Base-by-base conservation (phyloP, 2,888 invertebrate species). In the Ceratothoa steindachneri region DNA sequence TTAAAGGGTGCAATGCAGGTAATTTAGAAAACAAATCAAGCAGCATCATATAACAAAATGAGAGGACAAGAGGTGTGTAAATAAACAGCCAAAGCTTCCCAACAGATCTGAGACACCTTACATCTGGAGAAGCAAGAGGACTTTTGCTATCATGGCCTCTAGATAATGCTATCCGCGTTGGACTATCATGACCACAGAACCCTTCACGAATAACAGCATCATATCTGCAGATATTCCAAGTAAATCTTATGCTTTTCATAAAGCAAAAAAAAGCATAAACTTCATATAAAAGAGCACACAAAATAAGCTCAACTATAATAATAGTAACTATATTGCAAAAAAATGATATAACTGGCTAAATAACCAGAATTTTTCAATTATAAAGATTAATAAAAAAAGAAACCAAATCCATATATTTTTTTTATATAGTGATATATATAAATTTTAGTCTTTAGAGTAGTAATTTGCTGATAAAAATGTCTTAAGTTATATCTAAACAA, bases 201-300 rank as follows among this genome's bases (percentile, higher is more conserved):
- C 91, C 90, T 83, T 91, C 91, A 15, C 91, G 87, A 51, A 90
- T 85, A 83, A 91, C 90, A 0, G 93, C 92, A 84, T 93, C 92
- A 87, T 93, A 94, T 74, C 93, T 91, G 4, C 91, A 93, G 73
- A 92, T 41, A 5, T 24, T 30, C n/a, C 31, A 67, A 30, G 19
- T 41, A 9, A 41, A 41, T 5, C 15, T 9, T 15, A 9, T 5
- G 7, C 15, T 41, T 41, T 41, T 41, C 4, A 27, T 2, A 52
- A n/a, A n/a, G n/a, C n/a, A n/a, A n/a, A n/a, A n/a, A n/a, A n/a
- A n/a, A n/a, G n/a, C n/a, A n/a, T n/a, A n/a, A n/a, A n/a, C n/a
- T n/a, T n/a, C n/a, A n/a, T n/a, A n/a, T n/a, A n/a, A n/a, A n/a
- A n/a, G n/a, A n/a, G n/a, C n/a, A n/a, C n/a, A n/a, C n/a, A n/a